Conservation (phyloP, 1,140 invertebrate genomes). For the Muscidifurax raptorellus region DNA sequence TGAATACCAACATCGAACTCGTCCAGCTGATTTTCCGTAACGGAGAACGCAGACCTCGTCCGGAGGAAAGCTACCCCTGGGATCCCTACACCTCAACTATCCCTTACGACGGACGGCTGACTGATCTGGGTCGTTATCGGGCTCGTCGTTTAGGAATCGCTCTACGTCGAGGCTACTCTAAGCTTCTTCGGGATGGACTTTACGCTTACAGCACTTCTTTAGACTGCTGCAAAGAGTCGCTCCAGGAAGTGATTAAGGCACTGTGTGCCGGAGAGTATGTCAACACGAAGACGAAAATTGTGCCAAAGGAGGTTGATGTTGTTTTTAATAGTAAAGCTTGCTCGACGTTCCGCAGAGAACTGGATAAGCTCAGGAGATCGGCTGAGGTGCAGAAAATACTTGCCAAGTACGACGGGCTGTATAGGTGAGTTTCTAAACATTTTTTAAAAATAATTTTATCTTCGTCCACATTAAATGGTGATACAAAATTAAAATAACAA, state of each 20-base stretch:
- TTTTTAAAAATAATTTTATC: background rate
- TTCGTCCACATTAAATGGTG: background rate
- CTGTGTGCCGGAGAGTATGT: background rate
- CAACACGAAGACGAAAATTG: too few relatives aligned
- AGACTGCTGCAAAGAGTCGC: background rate
- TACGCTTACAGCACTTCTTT: background rate
- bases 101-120: background rate
- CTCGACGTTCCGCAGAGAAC: background rate
- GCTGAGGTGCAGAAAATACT: background rate
- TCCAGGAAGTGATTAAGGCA: background rate
- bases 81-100: background rate
- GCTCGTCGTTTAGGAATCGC: background rate
- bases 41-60: constrained; percentile 1
- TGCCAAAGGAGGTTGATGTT: background rate
- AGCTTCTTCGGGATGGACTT: background rate
- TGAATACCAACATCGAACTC: constrained; percentile 17
- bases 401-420: constrained; percentile 25
- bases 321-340: constrained; percentile 1
- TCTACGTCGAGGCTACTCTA: background rate
- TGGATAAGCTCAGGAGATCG: background rate
- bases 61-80: background rate
- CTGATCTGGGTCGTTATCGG: constrained; percentile 17
- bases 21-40: constrained; percentile 34
- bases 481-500: too few relatives aligned
- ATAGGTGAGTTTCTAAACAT: constrained; percentile 1